These are phyloP conservation scores for Embidobia sp. DNA, from an alignment of 2,888 invertebrate genomes.

Conservation along the genomic window DNA sequence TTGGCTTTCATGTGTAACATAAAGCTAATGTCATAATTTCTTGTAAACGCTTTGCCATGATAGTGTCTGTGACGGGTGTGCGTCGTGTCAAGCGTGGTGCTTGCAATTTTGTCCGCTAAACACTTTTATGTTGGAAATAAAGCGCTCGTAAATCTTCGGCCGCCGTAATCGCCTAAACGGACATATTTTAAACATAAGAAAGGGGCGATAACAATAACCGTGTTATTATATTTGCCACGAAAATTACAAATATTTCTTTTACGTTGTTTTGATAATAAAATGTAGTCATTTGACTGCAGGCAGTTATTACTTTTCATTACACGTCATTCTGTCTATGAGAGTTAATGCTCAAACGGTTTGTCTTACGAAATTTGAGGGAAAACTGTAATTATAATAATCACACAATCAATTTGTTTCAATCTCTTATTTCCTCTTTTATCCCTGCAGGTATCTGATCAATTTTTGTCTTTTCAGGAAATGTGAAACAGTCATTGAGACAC, in stretches of 20 bases:
- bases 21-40: constrained; percentile 51
- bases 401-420: constrained; percentile 5
- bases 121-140: constrained; percentile 44
- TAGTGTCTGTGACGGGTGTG: constrained; percentile 27
- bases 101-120: constrained; percentile 46
- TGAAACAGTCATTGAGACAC: not conserved
- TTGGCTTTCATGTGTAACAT: constrained; percentile 29
- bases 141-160: constrained; percentile 21
- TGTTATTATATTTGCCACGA: no score
- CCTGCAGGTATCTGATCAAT: not conserved
- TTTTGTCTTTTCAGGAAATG: not conserved
- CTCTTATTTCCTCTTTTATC: not conserved
- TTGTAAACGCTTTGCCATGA: constrained; percentile 28
- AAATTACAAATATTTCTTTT: constrained; percentile 6
- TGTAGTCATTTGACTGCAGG: no score
- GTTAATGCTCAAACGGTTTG: not conserved
- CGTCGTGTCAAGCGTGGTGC: constrained; percentile 23
- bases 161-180: constrained; percentile 16
- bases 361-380: not conserved
- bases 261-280: not conserved
- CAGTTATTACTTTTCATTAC: not conserved
- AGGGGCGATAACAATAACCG: constrained; percentile 17
- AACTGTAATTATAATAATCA: constrained; percentile 7
- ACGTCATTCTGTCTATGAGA: not conserved
- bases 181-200: constrained; percentile 17